A percentile compares a stretch with the other conserved stretches of the same genome.
These are phyloP conservation scores for Desoria tigrina DNA, from an alignment of 2,888 invertebrate species.

Conservation along the genomic window DNA sequence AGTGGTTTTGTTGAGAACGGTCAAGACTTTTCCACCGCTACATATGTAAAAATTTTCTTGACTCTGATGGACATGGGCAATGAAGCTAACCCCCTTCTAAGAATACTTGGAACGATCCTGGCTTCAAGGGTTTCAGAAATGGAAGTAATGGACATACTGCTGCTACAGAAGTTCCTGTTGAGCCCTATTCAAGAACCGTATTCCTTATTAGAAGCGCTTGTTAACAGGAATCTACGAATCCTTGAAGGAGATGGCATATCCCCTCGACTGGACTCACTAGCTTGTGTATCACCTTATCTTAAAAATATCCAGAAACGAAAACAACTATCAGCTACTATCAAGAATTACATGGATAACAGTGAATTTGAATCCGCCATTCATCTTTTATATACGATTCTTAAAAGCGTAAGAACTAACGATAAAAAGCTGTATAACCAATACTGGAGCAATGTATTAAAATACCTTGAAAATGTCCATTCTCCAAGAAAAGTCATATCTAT, in stretches of 20 bases:
- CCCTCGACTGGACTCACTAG: conserved; percentile 39
- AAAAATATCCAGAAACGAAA: conserved; percentile 30
- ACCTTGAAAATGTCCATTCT: conserved; percentile 5
- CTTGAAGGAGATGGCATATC: conserved; percentile 36
- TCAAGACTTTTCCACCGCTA: conserved; percentile 29
- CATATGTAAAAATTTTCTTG: conserved; percentile 40
- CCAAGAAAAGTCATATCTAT: conserved; percentile 28
- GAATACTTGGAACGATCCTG: conserved; percentile 31
- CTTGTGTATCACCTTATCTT: conserved; percentile 32
- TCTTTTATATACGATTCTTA: conserved; percentile 31
- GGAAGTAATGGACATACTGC: conserved; percentile 39
- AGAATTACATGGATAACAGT: conserved; percentile 31
- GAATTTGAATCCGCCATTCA: conserved; percentile 26
- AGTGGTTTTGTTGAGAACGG: conserved; percentile 15
- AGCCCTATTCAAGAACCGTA: conserved; percentile 34
- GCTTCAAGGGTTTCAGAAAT: conserved; percentile 24
- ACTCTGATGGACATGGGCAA: conserved; percentile 21
- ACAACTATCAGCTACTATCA: conserved; percentile 24
- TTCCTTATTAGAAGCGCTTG: conserved; percentile 37
- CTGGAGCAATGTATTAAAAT: conserved; percentile 37
- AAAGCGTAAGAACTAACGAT: conserved; percentile 30
- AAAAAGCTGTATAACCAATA: conserved; percentile 29
- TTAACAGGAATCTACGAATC: conserved; percentile 25
- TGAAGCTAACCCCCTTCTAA: conserved; percentile 20
- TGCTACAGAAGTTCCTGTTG: conserved; percentile 36